Percentiles rank a stretch among this genome's conserved stretches.
These are phyloP conservation scores for Antennarius maculatus DNA, from an alignment of 2,797 vertebrate species.

Conservation along the genomic window DNA sequence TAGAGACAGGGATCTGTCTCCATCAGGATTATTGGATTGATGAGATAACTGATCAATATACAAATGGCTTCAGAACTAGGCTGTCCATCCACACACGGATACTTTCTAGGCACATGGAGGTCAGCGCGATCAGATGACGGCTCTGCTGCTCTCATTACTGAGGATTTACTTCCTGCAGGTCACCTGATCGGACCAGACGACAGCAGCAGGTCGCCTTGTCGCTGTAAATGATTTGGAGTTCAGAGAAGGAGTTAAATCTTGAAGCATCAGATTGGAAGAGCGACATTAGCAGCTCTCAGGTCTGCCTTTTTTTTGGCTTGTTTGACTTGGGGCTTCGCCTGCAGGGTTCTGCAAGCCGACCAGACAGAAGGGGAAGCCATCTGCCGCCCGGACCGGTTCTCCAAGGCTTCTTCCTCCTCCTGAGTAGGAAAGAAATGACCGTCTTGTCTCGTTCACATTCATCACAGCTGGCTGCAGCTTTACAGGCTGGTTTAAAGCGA, in stretches of 20 bases:
- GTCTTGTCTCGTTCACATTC: constrained; percentile 34
- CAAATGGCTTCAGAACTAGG: not conserved
- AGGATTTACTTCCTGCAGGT: constrained; percentile 51
- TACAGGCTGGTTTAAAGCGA: constrained; percentile 11
- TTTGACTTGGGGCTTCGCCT: constrained; percentile 60
- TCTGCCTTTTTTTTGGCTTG: constrained; percentile 42
- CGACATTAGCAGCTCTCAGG: constrained; percentile 40
- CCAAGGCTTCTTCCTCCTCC: constrained; percentile 9
- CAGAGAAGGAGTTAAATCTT: constrained; percentile 20
- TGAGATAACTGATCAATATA: not conserved
- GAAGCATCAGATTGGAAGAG: constrained; percentile 9
- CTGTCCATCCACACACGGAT: not conserved
- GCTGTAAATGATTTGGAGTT: not conserved
- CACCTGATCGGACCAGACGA: constrained; percentile 35
- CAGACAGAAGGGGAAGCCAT: constrained; percentile 67
- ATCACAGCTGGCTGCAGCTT: constrained; percentile 49
- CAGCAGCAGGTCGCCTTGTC: not conserved
- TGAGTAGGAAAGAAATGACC: constrained; percentile 23
- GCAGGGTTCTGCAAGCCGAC: constrained; percentile 62
- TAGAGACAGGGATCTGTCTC: not conserved
- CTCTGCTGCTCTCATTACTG: constrained; percentile 47
- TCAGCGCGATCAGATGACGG: constrained; percentile 44
- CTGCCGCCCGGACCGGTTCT: constrained; percentile 52
- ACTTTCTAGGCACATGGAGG: constrained; percentile 35
- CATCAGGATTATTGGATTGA: not conserved